phyloP scores from a whole-genome alignment of 1,140 invertebrate species.

The Tyrophagus putrescentiae region DNA sequence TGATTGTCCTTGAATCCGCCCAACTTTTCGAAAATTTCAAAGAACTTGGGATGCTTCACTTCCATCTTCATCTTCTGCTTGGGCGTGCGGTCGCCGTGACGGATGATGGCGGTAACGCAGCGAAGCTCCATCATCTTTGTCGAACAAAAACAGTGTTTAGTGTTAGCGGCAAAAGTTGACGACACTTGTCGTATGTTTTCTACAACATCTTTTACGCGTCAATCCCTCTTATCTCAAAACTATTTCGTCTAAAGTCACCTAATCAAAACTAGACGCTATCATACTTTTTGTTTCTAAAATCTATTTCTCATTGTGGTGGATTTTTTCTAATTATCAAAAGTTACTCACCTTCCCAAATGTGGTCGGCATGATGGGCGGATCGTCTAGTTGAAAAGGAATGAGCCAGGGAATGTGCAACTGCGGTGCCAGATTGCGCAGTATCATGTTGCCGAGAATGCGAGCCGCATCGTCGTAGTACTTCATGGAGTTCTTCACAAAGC shows the following conservation, averaged over 20 bases:
- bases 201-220: too few species aligned
- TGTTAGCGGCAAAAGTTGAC: too few species aligned
- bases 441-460: constrained; percentile 89
- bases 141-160: too few species aligned
- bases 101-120: constrained; percentile 93
- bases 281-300: too few species aligned
- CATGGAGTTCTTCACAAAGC: constrained; percentile 98
- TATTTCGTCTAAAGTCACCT: too few species aligned
- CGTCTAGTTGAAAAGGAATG: constrained; percentile 89
- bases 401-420: constrained; percentile 91
- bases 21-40: constrained; percentile 96
- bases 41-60: constrained; percentile 97
- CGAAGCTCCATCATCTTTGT: constrained; percentile 99
- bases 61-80: constrained; percentile 99
- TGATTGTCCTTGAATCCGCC: constrained; percentile 65
- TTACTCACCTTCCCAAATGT: constrained; percentile 84
- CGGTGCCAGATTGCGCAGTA: constrained; percentile 76
- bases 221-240: too few species aligned
- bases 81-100: constrained; percentile 95
- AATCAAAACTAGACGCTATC: too few species aligned
- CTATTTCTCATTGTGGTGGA: too few species aligned
- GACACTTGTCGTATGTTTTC: too few species aligned
- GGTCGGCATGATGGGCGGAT: constrained; percentile 95
- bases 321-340: too few species aligned
- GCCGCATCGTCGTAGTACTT: constrained; percentile 99